Base-by-base conservation (phyloP, 23 tunicate genomes). In the Phallusia fumigata region DNA sequence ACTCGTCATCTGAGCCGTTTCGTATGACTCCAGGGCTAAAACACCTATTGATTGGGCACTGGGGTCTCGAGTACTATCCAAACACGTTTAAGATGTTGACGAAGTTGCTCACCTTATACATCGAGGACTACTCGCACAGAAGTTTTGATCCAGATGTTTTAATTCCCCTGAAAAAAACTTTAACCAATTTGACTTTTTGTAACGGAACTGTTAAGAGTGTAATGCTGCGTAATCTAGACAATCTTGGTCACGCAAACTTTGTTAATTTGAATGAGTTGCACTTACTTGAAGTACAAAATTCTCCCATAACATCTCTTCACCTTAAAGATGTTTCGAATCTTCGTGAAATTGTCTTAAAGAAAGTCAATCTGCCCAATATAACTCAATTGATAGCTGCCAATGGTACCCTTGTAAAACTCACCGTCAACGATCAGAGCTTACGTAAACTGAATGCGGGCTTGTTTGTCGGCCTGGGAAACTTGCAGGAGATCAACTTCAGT, bases 11-110 rank as follows among this genome's bases (percentile, higher is more conserved):
- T 30, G 36, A 80, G 1, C 32, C 32, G 26, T 80, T 53, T 53
- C 34, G 6, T 13, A 16, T 34, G 22, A 52, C 83, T 15, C 74
- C 83, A 18, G 22, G 11, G 0, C 26, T 80, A 53, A 53, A 3
- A 18, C 31, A 80, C 26, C 74, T 80, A 16, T 18, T 24, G 11
- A 53, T 80, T 32, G 83, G 83, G 11, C 83, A 80, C 50, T n/a
- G 33, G 32, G 74, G 74, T 18, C n/a, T 80, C 24, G 21, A 16
- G 36, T 80, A 52, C 45, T 52, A 31, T 53, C 33, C 36, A 10
- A 30, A 53, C 24, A 52, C 83, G 26, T 80, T 80, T 53, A 28
- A 12, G 2, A 35, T 8, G 1, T 52, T 80, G 36, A 30, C 34
- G 18, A 32, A 33, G 19, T 35, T 80, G n/a, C 6, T 22, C 6